Evolutionary conservation across 2,113 vertebrate species (phyloP).

Genomic region (Chrysemys picta): DNA sequence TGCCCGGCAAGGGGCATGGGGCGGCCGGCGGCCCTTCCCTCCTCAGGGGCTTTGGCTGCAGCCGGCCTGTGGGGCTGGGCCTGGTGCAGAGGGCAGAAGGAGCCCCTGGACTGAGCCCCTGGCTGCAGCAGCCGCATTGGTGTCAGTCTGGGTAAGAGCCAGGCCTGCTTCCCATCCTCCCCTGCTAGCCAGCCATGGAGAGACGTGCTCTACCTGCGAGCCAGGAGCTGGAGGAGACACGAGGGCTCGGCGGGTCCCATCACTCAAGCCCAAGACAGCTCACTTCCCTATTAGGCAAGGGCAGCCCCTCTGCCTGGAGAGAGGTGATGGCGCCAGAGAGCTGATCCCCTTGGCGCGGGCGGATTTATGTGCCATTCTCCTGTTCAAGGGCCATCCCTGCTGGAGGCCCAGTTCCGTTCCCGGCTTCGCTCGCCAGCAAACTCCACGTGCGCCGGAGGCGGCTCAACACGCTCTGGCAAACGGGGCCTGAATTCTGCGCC

Average conservation of each 20-base stretch:
- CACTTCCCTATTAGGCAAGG: neutral
- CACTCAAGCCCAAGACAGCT: neutral
- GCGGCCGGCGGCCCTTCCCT: no score
- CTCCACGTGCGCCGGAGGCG: neutral
- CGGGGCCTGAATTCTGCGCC: neutral
- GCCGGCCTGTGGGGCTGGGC: neutral
- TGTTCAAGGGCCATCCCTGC: neutral
- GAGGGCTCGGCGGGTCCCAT: neutral
- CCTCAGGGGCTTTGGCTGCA: neutral
- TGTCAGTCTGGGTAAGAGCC: neutral
- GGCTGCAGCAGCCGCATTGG: no score
- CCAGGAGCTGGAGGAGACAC: neutral
- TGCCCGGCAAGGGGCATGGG: no score
- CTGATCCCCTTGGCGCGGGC: neutral
- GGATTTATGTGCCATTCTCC: neutral
- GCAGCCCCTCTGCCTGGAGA: neutral
- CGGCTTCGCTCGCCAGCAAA: neutral
- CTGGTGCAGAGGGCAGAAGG: no score
- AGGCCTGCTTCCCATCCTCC: neutral
- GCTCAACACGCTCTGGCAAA: neutral
- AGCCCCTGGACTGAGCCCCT: neutral
- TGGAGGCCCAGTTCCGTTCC: neutral
- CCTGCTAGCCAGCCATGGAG: neutral
- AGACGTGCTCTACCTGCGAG: neutral
- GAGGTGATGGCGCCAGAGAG: neutral